phyloP scores from a whole-genome alignment of 1,140 invertebrate genomes.

The Drosophila orena region DNA sequence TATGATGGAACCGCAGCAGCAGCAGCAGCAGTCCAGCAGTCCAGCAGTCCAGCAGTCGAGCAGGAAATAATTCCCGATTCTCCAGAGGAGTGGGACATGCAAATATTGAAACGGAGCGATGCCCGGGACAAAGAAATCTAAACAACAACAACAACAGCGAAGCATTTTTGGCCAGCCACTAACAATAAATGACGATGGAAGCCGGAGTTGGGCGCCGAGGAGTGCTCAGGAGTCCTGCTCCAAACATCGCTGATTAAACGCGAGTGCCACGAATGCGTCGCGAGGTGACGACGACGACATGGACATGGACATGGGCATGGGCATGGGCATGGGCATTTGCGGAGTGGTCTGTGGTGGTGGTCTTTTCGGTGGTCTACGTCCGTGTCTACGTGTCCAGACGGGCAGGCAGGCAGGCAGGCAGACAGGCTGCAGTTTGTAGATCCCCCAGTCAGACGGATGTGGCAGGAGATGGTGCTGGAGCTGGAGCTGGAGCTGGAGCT shows the following conservation, averaged over 20 bases:
- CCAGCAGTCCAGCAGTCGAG: constrained; percentile 22
- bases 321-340: constrained; percentile 9
- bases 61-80: constrained; percentile 77
- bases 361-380: background rate
- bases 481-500: constrained; percentile 3
- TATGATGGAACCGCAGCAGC: constrained; percentile 61
- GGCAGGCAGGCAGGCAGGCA: constrained; percentile 44
- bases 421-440: constrained; percentile 46
- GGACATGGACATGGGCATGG: constrained; percentile 29
- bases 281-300: constrained; percentile 75
- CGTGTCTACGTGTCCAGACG: constrained; percentile 72
- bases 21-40: too few relatives aligned
- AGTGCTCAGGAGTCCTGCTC: constrained; percentile 31
- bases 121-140: constrained; percentile 74
- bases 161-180: constrained; percentile 58
- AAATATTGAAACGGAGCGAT: constrained; percentile 76
- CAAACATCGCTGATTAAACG: constrained; percentile 57
- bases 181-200: constrained; percentile 74
- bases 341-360: background rate
- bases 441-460: constrained; percentile 47
- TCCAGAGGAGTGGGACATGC: constrained; percentile 41
- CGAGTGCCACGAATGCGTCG: constrained; percentile 73
- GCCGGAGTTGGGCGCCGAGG: constrained; percentile 12
- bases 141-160: constrained; percentile 59
- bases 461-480: constrained; percentile 4